A percentile compares a stretch with the other conserved stretches of the same genome.
Evolutionary conservation across 2,797 vertebrate genomes (phyloP).

Genomic region (Chelidonichthys spinosus): DNA sequence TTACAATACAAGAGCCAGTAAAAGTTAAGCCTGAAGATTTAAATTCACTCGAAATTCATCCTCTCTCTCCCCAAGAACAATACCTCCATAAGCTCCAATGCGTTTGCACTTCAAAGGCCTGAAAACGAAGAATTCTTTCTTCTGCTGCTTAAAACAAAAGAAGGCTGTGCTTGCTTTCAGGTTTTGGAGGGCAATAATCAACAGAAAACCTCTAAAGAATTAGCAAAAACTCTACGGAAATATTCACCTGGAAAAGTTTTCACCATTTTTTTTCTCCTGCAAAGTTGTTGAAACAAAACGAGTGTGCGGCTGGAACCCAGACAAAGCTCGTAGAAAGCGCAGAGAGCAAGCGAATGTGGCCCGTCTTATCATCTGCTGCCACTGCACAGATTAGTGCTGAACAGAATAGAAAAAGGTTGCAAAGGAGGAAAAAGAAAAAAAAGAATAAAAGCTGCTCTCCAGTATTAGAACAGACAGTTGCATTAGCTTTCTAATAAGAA

Average conservation of each 20-base stretch:
- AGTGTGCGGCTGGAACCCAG: slow-evolving; percentile 50
- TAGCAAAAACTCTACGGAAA: slow-evolving; percentile 47
- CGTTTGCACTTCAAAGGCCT: slow-evolving; percentile 85
- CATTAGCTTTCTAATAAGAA: slow-evolving; percentile 86
- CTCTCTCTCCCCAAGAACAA: slow-evolving; percentile 73
- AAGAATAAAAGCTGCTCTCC: slow-evolving; percentile 82
- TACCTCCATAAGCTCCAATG: slow-evolving; percentile 78
- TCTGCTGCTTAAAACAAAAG: slow-evolving; percentile 76
- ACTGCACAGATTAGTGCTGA: slow-evolving; percentile 83
- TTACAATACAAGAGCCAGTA: slow-evolving; percentile 76
- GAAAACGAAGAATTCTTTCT: slow-evolving; percentile 72
- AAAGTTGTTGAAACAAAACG: slow-evolving; percentile 77
- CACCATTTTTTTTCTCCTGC: slow-evolving; percentile 33
- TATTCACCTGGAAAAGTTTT: slow-evolving; percentile 73
- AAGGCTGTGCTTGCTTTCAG: slow-evolving; percentile 64
- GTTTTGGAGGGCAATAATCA: slow-evolving; percentile 72
- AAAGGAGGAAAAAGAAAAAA: slow-evolving; percentile 48
- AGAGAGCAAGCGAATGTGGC: slow-evolving; percentile 72
- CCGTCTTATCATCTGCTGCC: slow-evolving; percentile 81
- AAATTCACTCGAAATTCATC: slow-evolving; percentile 82
- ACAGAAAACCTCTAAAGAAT: slow-evolving; percentile 73
- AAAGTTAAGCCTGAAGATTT: slow-evolving; percentile 80
- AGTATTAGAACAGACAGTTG: slow-evolving; percentile 87
- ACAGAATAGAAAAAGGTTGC: slow-evolving; percentile 80
- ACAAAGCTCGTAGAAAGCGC: slow-evolving; percentile 66